Conservation (phyloP, 2,113 vertebrate species). For the Mormoops blainvillei region DNA sequence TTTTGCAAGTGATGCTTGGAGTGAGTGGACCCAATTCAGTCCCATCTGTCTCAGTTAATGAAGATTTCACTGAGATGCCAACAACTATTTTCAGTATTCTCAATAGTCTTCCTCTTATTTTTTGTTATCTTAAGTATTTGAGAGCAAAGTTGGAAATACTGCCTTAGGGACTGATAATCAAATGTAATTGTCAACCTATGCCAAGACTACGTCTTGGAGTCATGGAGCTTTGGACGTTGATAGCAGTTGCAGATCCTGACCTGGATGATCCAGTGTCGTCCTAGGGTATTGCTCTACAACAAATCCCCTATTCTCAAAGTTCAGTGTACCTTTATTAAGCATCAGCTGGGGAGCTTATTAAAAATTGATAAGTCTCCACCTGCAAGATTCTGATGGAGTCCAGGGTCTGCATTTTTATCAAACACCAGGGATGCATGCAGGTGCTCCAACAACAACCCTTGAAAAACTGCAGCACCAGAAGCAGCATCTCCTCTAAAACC, state of each 20-base stretch:
- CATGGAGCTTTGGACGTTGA: not conserved
- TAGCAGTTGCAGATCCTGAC: not conserved
- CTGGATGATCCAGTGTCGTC: not conserved
- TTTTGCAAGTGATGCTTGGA: not conserved
- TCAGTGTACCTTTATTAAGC: not conserved
- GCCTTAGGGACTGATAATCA: not conserved
- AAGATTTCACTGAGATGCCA: not conserved
- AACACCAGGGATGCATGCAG: not conserved
- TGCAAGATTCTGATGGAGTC: not conserved
- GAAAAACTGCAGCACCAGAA: not conserved
- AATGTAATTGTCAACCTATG: not conserved
- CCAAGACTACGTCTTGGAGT: not conserved
- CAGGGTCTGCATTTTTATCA: not conserved
- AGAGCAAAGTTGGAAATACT: not conserved
- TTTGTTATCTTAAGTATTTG: not conserved
- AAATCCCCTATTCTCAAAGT: not conserved
- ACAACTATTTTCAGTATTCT: not conserved
- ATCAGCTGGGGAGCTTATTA: not conserved
- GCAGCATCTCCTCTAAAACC: not conserved
- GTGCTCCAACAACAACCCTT: not conserved
- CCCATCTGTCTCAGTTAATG: not conserved
- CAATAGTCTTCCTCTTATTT: not conserved
- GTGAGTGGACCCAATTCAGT: not conserved
- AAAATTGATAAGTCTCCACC: not conserved
- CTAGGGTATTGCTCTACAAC: not conserved